These are phyloP conservation scores for Saxidomus purpurata DNA, from an alignment of 1,140 invertebrate genomes.

Conservation along the genomic window DNA sequence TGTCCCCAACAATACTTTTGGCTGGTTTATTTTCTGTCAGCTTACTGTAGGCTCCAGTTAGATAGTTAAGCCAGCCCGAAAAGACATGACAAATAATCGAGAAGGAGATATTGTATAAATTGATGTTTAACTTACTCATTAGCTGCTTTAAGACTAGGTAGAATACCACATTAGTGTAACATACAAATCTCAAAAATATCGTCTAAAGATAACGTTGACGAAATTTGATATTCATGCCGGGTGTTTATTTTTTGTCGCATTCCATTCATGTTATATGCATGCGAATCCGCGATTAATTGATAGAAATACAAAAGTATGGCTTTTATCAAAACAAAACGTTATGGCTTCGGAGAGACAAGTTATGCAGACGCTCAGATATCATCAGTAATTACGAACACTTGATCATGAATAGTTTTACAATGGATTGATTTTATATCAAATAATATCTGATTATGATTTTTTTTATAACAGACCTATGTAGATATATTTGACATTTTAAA, in stretches of 20 bases:
- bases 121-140: no score
- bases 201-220: not conserved
- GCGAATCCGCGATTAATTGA: not conserved
- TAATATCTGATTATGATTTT: not conserved
- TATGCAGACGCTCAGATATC: not conserved
- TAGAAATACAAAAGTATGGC: not conserved
- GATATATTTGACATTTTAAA: no score
- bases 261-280: not conserved
- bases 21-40: no score
- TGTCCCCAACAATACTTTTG: no score
- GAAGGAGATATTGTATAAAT: no score
- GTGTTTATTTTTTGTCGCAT: slow-evolving; percentile 25
- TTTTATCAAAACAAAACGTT: not conserved
- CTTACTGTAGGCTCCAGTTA: no score
- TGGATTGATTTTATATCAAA: not conserved
- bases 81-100: no score
- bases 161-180: no score
- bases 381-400: not conserved
- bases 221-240: not conserved
- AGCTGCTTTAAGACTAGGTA: no score
- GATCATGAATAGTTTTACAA: not conserved
- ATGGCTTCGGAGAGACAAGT: not conserved
- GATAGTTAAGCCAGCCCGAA: no score
- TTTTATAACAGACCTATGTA: no score
- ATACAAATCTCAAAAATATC: no score